A percentile compares a stretch with the other conserved stretches of the same genome.
phyloP scores from a whole-genome alignment of 2,797 vertebrate species.

The Echeneis naucrates region DNA sequence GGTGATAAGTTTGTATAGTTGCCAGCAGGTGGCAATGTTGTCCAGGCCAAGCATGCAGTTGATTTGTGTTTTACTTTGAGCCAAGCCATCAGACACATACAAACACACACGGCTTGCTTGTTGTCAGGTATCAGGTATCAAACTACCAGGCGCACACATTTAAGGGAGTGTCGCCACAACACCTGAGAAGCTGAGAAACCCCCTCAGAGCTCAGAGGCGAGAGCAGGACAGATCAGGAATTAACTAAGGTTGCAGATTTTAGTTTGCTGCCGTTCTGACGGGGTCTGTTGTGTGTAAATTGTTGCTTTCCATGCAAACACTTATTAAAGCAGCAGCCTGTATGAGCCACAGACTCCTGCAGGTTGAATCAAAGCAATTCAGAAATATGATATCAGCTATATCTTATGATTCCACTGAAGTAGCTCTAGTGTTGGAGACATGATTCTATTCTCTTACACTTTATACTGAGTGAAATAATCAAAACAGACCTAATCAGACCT shows the following conservation, averaged over 20 bases:
- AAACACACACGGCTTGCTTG: conserved; percentile 23
- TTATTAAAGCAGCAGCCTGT: too few relatives aligned
- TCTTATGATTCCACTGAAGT: too few relatives aligned
- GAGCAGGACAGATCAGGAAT: neutral
- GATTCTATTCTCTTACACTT: too few relatives aligned
- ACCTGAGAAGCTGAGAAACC: conserved; percentile 58
- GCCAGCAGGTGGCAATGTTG: conserved; percentile 63
- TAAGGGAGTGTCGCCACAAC: conserved; percentile 49
- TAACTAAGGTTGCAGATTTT: neutral
- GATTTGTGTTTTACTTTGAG: conserved; percentile 20
- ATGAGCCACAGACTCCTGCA: too few relatives aligned
- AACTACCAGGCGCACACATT: conserved; percentile 43
- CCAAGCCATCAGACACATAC: conserved; percentile 4
- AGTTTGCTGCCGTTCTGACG: too few relatives aligned
- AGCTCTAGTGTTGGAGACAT: too few relatives aligned
- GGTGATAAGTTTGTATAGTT: neutral
- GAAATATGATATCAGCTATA: too few relatives aligned
- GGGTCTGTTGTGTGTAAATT: too few relatives aligned
- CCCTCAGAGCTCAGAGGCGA: conserved; percentile 30
- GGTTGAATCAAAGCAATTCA: too few relatives aligned
- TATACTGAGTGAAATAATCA: too few relatives aligned
- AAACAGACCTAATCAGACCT: too few relatives aligned
- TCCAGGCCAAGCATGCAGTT: conserved; percentile 4
- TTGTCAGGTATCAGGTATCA: conserved; percentile 64
- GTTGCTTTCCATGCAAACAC: too few relatives aligned